Conservation (phyloP, 2,797 vertebrate species). For the Clarias platycephalus region DNA sequence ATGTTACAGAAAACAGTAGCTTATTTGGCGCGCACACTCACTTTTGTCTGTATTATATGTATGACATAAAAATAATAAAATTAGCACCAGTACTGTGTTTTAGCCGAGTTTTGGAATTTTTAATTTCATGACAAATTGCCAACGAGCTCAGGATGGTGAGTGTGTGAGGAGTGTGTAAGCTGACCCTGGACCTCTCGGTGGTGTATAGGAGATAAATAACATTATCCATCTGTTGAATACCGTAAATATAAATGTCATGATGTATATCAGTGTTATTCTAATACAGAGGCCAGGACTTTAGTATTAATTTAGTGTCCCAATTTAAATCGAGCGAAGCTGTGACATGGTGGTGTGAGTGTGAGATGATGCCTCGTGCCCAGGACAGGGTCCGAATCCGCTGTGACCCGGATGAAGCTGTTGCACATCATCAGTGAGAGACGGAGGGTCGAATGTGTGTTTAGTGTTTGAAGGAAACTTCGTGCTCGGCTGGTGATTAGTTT, state of each 20-base stretch:
- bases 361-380: too few species aligned
- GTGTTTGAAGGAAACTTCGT: not conserved
- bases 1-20: too few species aligned
- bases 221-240: too few species aligned
- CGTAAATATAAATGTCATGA: not conserved
- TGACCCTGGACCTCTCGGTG: not conserved
- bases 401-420: not conserved
- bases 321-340: not conserved
- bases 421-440: not conserved
- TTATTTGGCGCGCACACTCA: too few species aligned
- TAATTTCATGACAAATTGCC: too few species aligned
- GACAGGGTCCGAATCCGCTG: too few species aligned
- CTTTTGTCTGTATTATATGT: too few species aligned
- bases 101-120: too few species aligned
- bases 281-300: not conserved
- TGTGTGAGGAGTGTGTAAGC: not conserved
- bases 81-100: too few species aligned
- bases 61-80: too few species aligned
- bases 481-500: not conserved
- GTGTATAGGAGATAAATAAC: not conserved
- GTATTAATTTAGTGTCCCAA: not conserved
- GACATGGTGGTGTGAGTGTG: too few species aligned
- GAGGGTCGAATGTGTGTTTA: not conserved
- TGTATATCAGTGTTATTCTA: not conserved
- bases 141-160: too few species aligned